A percentile compares a stretch with the other conserved stretches of the same genome.
phyloP scores from a whole-genome alignment of 2,888 invertebrate species.

The Brassicogethes aeneus region DNA sequence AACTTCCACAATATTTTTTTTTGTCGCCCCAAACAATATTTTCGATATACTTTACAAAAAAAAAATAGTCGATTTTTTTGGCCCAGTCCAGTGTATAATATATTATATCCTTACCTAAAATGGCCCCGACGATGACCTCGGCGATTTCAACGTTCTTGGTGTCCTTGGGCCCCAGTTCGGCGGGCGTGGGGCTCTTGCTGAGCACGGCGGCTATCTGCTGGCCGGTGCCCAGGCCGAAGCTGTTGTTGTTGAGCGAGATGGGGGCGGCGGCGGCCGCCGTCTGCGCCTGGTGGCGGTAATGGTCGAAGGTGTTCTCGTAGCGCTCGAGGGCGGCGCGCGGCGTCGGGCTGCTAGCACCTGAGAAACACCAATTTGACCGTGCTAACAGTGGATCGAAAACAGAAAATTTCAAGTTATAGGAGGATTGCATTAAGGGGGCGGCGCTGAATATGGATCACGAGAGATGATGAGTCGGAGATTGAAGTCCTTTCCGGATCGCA shows the following conservation, averaged over 20 bases:
- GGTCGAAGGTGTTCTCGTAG: slow-evolving; percentile 60
- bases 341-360: slow-evolving; percentile 57
- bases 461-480: no score
- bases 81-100: no score
- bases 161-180: slow-evolving; percentile 67
- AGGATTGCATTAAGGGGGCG: no score
- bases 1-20: no score
- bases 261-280: slow-evolving; percentile 55
- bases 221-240: slow-evolving; percentile 76
- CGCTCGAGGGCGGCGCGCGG: slow-evolving; percentile 62
- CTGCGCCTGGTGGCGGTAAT: slow-evolving; percentile 67
- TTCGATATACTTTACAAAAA: no score
- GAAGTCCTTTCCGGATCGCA: no score
- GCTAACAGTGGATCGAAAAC: neutral
- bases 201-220: slow-evolving; percentile 64
- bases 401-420: no score
- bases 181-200: slow-evolving; percentile 75
- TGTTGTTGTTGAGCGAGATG: slow-evolving; percentile 75
- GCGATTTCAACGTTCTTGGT: slow-evolving; percentile 90
- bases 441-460: no score
- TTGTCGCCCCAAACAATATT: no score
- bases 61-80: no score
- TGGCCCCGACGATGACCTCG: slow-evolving; percentile 94
- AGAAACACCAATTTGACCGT: slow-evolving; percentile 10
- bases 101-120: slow-evolving; percentile 58